Evolutionary conservation across 2,888 invertebrate species (phyloP).

Genomic region (Nephrocerus scutellatus): DNA sequence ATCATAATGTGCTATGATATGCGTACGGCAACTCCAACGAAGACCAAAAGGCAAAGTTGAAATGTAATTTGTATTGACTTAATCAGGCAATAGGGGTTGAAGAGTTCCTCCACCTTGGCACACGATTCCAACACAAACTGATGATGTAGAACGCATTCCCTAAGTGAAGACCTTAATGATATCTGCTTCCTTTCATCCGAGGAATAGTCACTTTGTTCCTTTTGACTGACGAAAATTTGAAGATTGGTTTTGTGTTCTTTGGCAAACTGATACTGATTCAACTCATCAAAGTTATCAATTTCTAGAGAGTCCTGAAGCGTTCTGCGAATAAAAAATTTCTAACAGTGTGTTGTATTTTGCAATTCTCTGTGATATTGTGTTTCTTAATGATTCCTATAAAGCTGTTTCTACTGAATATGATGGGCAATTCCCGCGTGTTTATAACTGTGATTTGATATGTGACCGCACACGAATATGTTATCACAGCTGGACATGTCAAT

Average conservation of each 20-base stretch:
- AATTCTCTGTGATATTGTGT: constrained; percentile 9
- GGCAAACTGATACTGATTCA: constrained; percentile 33
- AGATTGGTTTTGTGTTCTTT: constrained; percentile 31
- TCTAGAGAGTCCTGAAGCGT: too few species aligned
- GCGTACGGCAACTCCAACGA: constrained; percentile 38
- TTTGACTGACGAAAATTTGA: constrained; percentile 6
- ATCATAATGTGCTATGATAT: constrained; percentile 2
- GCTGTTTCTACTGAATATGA: too few species aligned
- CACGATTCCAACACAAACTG: constrained; percentile 40
- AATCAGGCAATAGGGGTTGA: constrained; percentile 39
- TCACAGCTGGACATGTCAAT: too few species aligned
- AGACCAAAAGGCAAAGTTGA: constrained; percentile 41
- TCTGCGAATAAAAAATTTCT: too few species aligned
- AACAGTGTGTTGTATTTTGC: constrained; percentile 1
- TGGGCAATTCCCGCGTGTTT: too few species aligned
- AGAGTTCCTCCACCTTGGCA: constrained; percentile 39
- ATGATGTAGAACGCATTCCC: constrained; percentile 41
- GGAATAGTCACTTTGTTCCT: not conserved
- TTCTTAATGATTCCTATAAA: too few species aligned
- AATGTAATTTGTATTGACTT: constrained; percentile 44
- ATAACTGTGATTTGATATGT: too few species aligned
- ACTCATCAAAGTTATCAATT: too few species aligned
- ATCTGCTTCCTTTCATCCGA: not conserved
- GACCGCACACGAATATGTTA: too few species aligned
- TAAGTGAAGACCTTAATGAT: constrained; percentile 24